Base-by-base conservation (phyloP, 1,140 invertebrate species). In the Drosophila arizonae region DNA sequence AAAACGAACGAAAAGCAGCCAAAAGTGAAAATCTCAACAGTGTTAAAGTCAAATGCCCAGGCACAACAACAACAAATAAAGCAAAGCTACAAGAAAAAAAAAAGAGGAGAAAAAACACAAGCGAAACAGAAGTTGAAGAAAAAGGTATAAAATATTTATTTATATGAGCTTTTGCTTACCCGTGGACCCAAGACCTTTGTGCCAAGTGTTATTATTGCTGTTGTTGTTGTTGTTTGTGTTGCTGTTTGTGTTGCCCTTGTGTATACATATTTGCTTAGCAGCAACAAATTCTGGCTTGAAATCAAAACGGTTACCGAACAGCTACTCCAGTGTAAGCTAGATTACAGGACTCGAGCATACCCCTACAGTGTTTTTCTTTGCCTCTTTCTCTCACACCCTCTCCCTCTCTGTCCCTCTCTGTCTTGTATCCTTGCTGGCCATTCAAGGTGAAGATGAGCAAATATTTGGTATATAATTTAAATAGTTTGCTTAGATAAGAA, bases 141-240 rank as follows among this genome's bases (percentile, higher is more conserved):
- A 86, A 87, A 84, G 82, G 81, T 82, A 86, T 86, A 75, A 86
- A 87, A 81, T 86, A 86, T 86, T 86, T 86, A 86, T 86, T 86
- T 86, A 86, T 86, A 86, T 86, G 76, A 82, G 76, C 76, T 81
- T 81, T 78, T 85, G 41, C 15, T 41, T 86, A 78, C 71, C 78
- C 63, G 58, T 66, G 78, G 70, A 77, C 82, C 82, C 72, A 64
- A 76, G 75, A 64, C 65, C 71, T 78, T 70, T 66, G 61, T 66
- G 65, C 67, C 72, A 63, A 73, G 71, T 77, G 71, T 77, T 73
- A 69, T 73, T 77, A 58, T 75, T 69, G 58, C 57, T 73, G 57
- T 76, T 72, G 26, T 41, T 45, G 41, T 54, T 36, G 33, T 24
- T 51, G 57, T 69, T 69, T 64, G 71, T 41, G 41, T 33, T 39